Conservation (phyloP, 2,113 vertebrate genomes). For the Menura novaehollandiae region DNA sequence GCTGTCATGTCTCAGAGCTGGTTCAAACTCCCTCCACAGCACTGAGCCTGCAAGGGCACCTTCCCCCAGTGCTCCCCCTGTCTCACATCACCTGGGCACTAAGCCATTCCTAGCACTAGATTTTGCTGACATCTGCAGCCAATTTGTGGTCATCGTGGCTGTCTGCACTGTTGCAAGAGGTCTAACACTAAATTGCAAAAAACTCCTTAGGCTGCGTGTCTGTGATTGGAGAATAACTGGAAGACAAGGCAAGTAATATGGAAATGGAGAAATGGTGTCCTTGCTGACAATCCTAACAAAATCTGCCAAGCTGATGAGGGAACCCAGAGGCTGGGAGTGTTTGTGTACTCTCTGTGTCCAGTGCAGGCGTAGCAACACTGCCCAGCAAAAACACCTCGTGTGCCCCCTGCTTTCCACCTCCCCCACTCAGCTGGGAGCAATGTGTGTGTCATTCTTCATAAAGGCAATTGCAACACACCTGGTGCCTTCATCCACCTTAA, state of each 20-base stretch:
- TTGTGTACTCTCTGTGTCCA: not conserved
- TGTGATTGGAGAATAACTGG: not conserved
- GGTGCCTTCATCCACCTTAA: rapidly evolving
- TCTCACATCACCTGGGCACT: not conserved
- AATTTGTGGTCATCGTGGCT: too few species aligned
- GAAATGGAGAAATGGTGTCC: not conserved
- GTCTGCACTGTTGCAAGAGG: not conserved
- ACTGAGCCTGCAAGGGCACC: not conserved
- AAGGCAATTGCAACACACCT: not conserved
- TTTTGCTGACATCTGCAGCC: not conserved
- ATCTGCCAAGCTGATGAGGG: not conserved
- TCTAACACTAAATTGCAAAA: not conserved
- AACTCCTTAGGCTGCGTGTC: not conserved
- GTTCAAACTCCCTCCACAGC: rapidly evolving
- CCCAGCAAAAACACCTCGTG: rapidly evolving
- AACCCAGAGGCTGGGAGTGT: not conserved
- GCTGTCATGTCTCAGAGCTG: not conserved
- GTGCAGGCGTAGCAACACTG: not conserved
- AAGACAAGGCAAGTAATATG: not conserved
- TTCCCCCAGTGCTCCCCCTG: not conserved
- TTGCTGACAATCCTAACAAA: not conserved
- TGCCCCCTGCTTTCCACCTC: not conserved
- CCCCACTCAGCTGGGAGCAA: not conserved
- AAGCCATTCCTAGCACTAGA: not conserved
- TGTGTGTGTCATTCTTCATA: not conserved